Evolutionary conservation across 2,888 invertebrate genomes (phyloP).

Genomic region (Sinotaia quadrata): DNA sequence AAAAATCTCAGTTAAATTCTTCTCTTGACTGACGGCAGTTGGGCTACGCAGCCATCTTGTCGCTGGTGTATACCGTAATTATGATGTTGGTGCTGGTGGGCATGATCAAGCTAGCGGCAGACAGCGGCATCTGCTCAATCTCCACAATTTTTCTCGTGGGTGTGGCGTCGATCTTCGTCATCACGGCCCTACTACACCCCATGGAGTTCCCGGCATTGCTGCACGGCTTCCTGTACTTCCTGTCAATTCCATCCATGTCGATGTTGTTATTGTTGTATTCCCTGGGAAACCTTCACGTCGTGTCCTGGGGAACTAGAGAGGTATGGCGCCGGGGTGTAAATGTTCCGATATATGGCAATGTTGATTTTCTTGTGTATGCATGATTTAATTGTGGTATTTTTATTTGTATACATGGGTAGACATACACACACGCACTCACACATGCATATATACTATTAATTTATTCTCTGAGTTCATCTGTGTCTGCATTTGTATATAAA

Average conservation of each 20-base stretch:
- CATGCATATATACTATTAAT: too few relatives aligned
- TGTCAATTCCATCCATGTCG: constrained; percentile 96
- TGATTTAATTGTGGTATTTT: too few relatives aligned
- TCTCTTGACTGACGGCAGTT: too few relatives aligned
- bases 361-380: too few relatives aligned
- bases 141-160: constrained; percentile 98
- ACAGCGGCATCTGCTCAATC: constrained; percentile 92
- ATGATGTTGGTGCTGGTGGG: constrained; percentile 99
- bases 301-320: constrained; percentile 95
- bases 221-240: constrained; percentile 84
- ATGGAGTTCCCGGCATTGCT: constrained; percentile 80
- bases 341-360: too few relatives aligned
- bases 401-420: too few relatives aligned
- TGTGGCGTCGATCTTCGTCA: constrained; percentile 89
- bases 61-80: constrained; percentile 93
- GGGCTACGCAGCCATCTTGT: constrained; percentile 92
- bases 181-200: constrained; percentile 97
- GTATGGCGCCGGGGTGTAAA: constrained; percentile 64
- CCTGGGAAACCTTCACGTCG: constrained; percentile 91
- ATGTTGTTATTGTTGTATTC: constrained; percentile 92
- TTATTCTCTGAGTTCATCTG: too few relatives aligned
- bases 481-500: too few relatives aligned
- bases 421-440: too few relatives aligned
- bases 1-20: not conserved
- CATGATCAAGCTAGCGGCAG: constrained; percentile 95